Evolutionary conservation across 2,888 invertebrate genomes (phyloP).

Genomic region (Watsonalla binaria): DNA sequence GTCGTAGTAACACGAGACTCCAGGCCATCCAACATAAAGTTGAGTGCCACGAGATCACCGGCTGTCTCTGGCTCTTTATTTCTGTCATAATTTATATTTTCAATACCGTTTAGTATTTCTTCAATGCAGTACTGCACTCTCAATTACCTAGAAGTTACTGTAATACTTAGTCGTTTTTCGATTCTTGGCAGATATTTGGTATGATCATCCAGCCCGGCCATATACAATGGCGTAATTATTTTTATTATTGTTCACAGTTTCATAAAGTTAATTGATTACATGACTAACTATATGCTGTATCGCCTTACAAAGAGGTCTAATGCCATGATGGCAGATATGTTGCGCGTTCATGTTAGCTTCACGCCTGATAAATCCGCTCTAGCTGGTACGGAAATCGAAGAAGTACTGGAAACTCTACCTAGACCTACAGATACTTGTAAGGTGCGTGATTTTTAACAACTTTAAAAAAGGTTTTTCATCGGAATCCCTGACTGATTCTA

Average conservation of each 20-base stretch:
- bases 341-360: conserved; percentile 74
- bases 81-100: conserved; percentile 81
- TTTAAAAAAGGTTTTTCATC: too few species aligned
- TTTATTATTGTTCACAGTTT: conserved; percentile 80
- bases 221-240: background rate
- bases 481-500: too few species aligned
- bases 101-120: conserved; percentile 80
- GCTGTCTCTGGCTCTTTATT: conserved; percentile 83
- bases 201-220: too few species aligned
- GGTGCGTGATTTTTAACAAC: conserved; percentile 22
- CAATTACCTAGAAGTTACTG: too few species aligned
- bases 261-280: conserved; percentile 84
- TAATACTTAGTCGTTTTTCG: too few species aligned
- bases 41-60: conserved; percentile 84
- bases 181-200: too few species aligned
- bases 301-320: conserved; percentile 82
- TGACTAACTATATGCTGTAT: conserved; percentile 84
- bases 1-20: conserved; percentile 73
- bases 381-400: conserved; percentile 59
- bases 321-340: conserved; percentile 71
- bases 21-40: conserved; percentile 83
- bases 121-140: conserved; percentile 77
- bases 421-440: conserved; percentile 64
- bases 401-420: conserved; percentile 70
- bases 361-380: conserved; percentile 69